Conservation (phyloP, 2,888 invertebrate genomes). For the Melanostoma scalare region DNA sequence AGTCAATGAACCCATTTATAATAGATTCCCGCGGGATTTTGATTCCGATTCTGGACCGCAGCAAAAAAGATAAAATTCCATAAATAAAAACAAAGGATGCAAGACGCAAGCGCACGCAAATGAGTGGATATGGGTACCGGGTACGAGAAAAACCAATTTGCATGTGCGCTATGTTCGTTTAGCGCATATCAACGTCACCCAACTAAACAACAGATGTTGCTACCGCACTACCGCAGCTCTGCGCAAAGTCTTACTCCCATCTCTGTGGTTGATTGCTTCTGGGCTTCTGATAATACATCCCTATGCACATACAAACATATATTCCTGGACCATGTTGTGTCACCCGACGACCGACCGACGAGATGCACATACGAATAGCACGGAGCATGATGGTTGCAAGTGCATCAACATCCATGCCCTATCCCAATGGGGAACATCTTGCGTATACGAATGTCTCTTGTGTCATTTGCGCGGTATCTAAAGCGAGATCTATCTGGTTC, state of each 20-base stretch:
- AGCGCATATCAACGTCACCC: constrained; percentile 59
- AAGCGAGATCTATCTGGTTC: constrained; percentile 20
- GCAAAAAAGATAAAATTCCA: constrained; percentile 35
- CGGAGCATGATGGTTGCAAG: constrained; percentile 5
- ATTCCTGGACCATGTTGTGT: constrained; percentile 46
- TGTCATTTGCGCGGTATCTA: constrained; percentile 66
- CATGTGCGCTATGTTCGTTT: constrained; percentile 55
- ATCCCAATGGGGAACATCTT: constrained; percentile 68
- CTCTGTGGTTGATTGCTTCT: constrained; percentile 59
- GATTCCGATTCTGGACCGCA: constrained; percentile 65
- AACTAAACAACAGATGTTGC: constrained; percentile 61
- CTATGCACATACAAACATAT: constrained; percentile 8
- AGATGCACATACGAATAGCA: constrained; percentile 27
- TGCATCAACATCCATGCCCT: constrained; percentile 56
- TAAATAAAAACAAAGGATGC: constrained; percentile 43
- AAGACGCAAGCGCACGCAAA: constrained; percentile 65
- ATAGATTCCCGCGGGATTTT: constrained; percentile 70
- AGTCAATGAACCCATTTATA: constrained; percentile 73
- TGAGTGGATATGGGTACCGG: constrained; percentile 33
- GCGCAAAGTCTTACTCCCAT: constrained; percentile 43
- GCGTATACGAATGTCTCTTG: constrained; percentile 53
- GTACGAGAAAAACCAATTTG: constrained; percentile 56
- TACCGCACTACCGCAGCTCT: background rate
- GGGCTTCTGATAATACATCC: constrained; percentile 34
- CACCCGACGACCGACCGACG: constrained; percentile 54